These are phyloP conservation scores for Forbesichthys papilliferus DNA, from an alignment of 2,113 vertebrate genomes.

Conservation along the genomic window DNA sequence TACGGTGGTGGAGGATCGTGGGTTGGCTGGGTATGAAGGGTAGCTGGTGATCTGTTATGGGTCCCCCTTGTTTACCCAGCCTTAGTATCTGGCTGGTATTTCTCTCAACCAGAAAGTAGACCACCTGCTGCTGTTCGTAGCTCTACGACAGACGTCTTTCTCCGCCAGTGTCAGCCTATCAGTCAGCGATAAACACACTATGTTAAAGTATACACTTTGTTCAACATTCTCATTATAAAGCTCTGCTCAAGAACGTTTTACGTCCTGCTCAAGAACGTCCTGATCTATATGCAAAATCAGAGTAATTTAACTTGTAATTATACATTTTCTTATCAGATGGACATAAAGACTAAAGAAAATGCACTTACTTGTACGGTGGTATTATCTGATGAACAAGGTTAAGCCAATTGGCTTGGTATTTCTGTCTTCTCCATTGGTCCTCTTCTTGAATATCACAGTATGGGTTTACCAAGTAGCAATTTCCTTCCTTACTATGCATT, in stretches of 20 bases:
- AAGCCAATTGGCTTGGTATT: constrained; percentile 67
- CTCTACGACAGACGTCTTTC: constrained; percentile 45
- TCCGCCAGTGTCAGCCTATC: constrained; percentile 62
- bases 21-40: constrained; percentile 47
- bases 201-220: not conserved
- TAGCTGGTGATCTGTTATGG: constrained; percentile 54
- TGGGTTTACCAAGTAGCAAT: constrained; percentile 66
- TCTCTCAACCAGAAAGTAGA: constrained; percentile 62
- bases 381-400: constrained; percentile 70
- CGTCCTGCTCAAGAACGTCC: not conserved
- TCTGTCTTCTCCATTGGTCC: constrained; percentile 61
- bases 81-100: constrained; percentile 58
- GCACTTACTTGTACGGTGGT: constrained; percentile 65
- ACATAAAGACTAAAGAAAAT: not conserved
- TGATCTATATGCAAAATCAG: no score
- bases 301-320: not conserved
- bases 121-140: constrained; percentile 69
- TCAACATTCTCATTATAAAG: not conserved
- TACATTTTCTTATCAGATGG: not conserved
- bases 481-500: constrained; percentile 69
- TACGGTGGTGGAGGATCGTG: constrained; percentile 39
- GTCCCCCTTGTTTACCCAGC: constrained; percentile 51
- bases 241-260: not conserved
- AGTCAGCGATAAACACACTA: not conserved
- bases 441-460: constrained; percentile 68